phyloP scores from a whole-genome alignment of 2,113 vertebrate genomes.

The Tyto alba region DNA sequence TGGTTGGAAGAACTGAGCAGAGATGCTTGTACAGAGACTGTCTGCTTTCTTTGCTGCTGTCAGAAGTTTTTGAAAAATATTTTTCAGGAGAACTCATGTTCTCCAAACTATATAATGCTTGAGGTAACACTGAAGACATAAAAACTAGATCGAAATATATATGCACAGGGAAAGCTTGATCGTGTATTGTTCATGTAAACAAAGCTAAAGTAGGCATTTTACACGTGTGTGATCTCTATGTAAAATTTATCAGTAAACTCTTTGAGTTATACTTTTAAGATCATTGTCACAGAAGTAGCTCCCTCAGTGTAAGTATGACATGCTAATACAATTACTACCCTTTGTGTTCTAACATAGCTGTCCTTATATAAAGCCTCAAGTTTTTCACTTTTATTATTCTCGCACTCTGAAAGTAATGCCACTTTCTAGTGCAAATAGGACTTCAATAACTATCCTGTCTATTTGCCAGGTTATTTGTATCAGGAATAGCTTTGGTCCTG shows the following conservation, averaged over 20 bases:
- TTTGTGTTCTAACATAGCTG: neutral
- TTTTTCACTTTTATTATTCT: neutral
- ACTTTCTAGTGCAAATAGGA: neutral
- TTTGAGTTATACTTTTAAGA: neutral
- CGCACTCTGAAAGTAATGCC: neutral
- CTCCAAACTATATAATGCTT: neutral
- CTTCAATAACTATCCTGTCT: neutral
- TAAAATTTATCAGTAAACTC: neutral
- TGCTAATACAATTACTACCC: neutral
- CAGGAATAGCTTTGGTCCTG: neutral
- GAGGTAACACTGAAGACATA: neutral
- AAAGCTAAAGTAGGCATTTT: neutral
- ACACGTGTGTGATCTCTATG: fast-evolving
- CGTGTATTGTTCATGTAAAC: neutral
- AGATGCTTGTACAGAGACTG: neutral
- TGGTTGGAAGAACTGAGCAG: neutral
- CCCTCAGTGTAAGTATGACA: neutral
- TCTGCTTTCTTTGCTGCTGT: neutral
- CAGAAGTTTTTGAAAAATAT: neutral
- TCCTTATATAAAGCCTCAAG: neutral
- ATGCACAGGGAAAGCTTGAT: neutral
- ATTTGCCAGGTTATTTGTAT: neutral
- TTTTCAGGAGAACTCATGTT: neutral
- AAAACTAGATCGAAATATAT: neutral
- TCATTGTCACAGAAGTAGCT: neutral